Base-by-base conservation (phyloP, 2,113 vertebrate genomes). In the Carettochelys insculpta region DNA sequence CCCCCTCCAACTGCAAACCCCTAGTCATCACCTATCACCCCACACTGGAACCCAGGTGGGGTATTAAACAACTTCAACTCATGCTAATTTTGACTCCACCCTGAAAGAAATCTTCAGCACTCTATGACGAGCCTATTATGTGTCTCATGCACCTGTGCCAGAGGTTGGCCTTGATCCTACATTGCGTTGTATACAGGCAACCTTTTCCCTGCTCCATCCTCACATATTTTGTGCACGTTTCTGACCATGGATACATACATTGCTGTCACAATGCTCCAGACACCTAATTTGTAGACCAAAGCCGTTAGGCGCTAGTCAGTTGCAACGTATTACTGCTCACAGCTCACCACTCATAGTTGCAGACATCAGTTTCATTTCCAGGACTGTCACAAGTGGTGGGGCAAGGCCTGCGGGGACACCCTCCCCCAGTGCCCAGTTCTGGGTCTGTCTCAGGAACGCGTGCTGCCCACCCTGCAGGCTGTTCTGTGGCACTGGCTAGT, bases 41-140 rank as follows among this genome's bases (percentile, higher is more conserved):
- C 61, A 65, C 34, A 38, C 8, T 65, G 29, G 17, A 65, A 65
- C 34, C 17, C 61, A 61, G 14, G 34, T 61, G 58, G 6, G 31
- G 31, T 61, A 34, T 61, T 16, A 61, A 61, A 29, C 56, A 58
- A 61, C 56, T 61, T 13, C 6, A 61, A 34, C 58, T 14, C 29
- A n/a, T 65, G 16, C 17, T 65, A 16, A 20, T 65, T 16, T 34
- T 17, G 34, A n/a, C 58, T 16, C 58, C 34, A 65, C 16, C 31
- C 16, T 65, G 34, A 65, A 65, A 65, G 34, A 65, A 65, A 8
- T 65, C 34, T 0, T 0, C 24, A 6, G 19, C 4, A 7, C 8
- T 12, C 52, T 50, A 47, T 16, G 77, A 38, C 29, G 14, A 51
- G 1, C 3, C n/a, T 34, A 45, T 19, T 12, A 11, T 34, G 3